Base-by-base conservation (phyloP, 2,113 vertebrate genomes). In the Scalopus aquaticus region DNA sequence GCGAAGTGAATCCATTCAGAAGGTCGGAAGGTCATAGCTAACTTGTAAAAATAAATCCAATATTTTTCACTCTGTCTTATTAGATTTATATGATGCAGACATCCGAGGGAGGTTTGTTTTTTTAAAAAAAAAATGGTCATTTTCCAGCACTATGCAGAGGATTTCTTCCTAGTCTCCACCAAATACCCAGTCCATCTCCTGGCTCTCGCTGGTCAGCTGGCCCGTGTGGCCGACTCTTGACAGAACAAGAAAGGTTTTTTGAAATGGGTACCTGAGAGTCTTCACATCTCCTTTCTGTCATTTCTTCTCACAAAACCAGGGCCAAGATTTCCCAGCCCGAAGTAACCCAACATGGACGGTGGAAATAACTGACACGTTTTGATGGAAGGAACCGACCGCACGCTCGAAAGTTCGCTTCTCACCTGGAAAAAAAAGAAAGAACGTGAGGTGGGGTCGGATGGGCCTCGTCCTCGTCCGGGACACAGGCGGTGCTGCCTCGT, bases 1-100 rank as follows among this genome's bases (percentile, higher is more conserved):
- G 97, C 58, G 88, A 98, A 98, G 97, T 95, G 98, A 98, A 98
- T 98, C 98, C 98, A 98, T 98, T 98, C 98, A 97, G 96, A 96
- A 98, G 98, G 98, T 98, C 98, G 88, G 94, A 97, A 98, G 98
- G 98, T 98, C 98, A 98, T 95, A 94, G 97, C 98, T 98, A 98
- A 98, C 98, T 98, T 98, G 98, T 98, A 98, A 98, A 98, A 98
- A 98, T 98, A 98, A 98, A 98, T 98, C 98, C 98, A 98, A 98
- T 98, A 98, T 98, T 98, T 98, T 98, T 98, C 97, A 96, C 97
- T 98, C 97, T 98, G 97, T 98, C 98, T 98, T 98, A 98, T 98
- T 98, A 98, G 97, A 97, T 98, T 98, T 98, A 97, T 98, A 98
- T 96, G 97, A 98, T 97, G 96, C 98, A 97, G 98, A 97, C 97